Evolutionary conservation across 2,797 vertebrate genomes (phyloP).

Genomic region (Mormyrus hasselquistii): DNA sequence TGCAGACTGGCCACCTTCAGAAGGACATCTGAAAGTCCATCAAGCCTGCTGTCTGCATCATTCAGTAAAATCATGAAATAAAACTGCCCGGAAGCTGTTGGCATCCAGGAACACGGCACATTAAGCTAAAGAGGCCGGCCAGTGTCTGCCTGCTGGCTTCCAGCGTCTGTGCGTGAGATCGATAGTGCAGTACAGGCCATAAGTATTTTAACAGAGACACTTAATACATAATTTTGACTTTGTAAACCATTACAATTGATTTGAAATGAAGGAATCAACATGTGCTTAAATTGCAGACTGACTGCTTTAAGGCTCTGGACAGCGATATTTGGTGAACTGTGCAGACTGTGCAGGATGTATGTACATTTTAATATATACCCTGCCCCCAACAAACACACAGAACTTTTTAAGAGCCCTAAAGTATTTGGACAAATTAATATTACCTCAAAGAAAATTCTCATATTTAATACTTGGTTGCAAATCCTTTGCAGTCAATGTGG

Average conservation of each 20-base stretch:
- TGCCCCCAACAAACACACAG: not conserved
- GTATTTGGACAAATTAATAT: not conserved
- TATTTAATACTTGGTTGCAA: conserved; percentile 31
- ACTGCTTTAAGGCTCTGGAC: not conserved
- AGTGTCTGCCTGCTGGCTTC: not conserved
- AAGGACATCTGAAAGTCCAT: not conserved
- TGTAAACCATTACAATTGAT: not conserved
- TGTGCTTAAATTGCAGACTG: not conserved
- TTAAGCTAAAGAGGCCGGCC: not conserved
- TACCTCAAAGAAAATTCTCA: not conserved
- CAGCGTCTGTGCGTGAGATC: not conserved
- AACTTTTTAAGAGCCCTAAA: not conserved
- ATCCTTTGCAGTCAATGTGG: conserved; percentile 27
- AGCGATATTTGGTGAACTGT: not conserved
- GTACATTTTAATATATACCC: not conserved
- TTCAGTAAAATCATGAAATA: not conserved
- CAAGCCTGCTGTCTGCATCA: not conserved
- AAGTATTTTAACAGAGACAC: not conserved
- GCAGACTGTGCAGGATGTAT: not conserved
- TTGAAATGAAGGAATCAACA: not conserved
- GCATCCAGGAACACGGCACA: not conserved
- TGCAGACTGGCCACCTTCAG: not conserved
- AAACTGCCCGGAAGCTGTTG: not conserved
- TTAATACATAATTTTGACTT: not conserved
- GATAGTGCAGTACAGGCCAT: not conserved